Conservation (phyloP, 2,888 invertebrate genomes). For the Lepas anatifera region DNA sequence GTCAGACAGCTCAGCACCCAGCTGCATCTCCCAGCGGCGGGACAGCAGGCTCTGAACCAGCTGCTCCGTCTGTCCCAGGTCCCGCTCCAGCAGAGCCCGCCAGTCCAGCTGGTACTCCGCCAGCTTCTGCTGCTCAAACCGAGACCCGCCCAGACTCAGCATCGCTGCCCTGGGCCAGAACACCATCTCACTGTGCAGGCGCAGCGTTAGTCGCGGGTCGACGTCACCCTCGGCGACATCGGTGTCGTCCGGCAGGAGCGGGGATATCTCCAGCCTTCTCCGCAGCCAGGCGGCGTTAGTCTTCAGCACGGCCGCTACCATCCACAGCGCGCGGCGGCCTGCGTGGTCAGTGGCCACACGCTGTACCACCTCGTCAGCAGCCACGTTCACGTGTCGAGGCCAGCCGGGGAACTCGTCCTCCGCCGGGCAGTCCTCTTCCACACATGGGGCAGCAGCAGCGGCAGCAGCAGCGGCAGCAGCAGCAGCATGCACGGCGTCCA, state of each 20-base stretch:
- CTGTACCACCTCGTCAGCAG: neutral
- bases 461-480: neutral
- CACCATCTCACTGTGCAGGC: neutral
- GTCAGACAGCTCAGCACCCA: neutral
- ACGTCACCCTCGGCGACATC: neutral
- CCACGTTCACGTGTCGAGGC: neutral
- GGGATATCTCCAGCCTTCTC: neutral
- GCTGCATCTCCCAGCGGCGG: conserved; percentile 9
- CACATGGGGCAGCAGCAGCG: neutral
- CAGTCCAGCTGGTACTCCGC: neutral
- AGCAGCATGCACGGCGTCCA: neutral
- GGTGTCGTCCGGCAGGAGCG: neutral
- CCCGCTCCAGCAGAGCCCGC: neutral
- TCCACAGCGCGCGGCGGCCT: neutral
- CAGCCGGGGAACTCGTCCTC: neutral
- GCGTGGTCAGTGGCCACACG: neutral
- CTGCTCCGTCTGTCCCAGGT: neutral
- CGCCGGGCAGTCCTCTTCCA: neutral
- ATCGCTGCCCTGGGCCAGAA: neutral
- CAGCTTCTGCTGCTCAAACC: neutral
- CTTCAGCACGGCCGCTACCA: neutral
- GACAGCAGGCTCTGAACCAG: neutral
- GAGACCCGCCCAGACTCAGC: neutral
- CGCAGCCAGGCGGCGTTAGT: conserved; percentile 3
- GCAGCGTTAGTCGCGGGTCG: neutral